These are phyloP conservation scores for Pseudomyrmex flavicornis DNA, from an alignment of 1,140 invertebrate genomes.

Conservation along the genomic window DNA sequence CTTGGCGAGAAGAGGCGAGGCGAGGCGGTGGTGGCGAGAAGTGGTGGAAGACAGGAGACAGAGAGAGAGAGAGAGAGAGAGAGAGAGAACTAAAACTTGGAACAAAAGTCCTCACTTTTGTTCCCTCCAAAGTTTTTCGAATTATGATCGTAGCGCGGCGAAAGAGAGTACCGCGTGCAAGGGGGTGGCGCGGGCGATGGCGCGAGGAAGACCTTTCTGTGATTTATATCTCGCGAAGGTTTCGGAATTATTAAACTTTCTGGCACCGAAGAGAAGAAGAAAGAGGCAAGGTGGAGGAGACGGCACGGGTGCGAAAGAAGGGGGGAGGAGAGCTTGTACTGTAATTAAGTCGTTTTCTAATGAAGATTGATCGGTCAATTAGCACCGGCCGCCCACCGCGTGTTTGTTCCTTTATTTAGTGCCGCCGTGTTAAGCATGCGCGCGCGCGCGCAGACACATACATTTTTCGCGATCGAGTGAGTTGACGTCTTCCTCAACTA, in stretches of 20 bases:
- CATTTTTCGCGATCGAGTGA: background rate
- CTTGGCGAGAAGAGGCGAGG: constrained; percentile 19
- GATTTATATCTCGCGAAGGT: constrained; percentile 80
- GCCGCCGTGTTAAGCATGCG: background rate
- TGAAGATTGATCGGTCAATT: constrained; percentile 82
- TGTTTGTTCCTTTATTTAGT: constrained; percentile 75
- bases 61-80: constrained; percentile 49
- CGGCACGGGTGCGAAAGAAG: constrained; percentile 8
- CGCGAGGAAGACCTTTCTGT: constrained; percentile 64
- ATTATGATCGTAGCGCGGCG: constrained; percentile 78
- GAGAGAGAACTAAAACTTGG: constrained; percentile 80
- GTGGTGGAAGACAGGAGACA: background rate
- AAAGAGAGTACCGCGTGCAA: constrained; percentile 21
- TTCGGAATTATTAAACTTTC: constrained; percentile 77
- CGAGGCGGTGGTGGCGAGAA: background rate
- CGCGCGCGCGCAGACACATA: background rate
- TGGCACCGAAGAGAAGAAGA: constrained; percentile 43
- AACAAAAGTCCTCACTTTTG: constrained; percentile 85
- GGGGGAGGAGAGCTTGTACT: constrained; percentile 70
- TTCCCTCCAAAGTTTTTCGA: constrained; percentile 83
- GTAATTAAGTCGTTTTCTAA: constrained; percentile 82
- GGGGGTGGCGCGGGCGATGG: constrained; percentile 53
- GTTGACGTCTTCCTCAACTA: background rate
- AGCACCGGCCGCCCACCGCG: constrained; percentile 75
- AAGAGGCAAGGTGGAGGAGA: constrained; percentile 24